Evolutionary conservation across 2,113 vertebrate species (phyloP), one percentile per base, ranked within the genome.

Genomic region (Spilogale gracilis): DNA sequence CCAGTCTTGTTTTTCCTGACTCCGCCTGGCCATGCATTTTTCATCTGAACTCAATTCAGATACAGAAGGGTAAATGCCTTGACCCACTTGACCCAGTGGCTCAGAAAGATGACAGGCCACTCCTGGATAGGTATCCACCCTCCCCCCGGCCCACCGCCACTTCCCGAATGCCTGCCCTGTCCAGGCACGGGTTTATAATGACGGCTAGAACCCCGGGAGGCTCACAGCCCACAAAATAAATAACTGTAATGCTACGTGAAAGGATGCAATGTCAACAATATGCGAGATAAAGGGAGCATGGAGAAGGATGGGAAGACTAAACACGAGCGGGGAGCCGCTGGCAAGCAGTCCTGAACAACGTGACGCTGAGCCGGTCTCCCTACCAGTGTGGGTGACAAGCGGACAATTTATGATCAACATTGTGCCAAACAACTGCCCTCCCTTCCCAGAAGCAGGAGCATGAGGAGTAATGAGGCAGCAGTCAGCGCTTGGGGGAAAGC

Each of bases 161-260:
- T 17, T 8, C 9, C 23, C 0, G 16, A 67, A 48, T 0, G 0
- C 63, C 25, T 5, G 60, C 27, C 87, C 94, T 38, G 18, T 23
- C 45, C 58, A 79, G 23, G 52, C 10, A 1, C 50, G 3, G 7
- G 48, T 9, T 30, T 32, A 9, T 10, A 65, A 56, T 0, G 0
- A 58, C 0, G 8, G 61, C 67, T 27, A 20, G 2, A 16, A n/a
- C 8, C 25, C 89, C 71, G 5, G 65, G n/a, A 85, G 86, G 65
- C 60, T 50, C 52, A 23, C 23, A 63, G 56, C 63, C 56, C 9
- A 45, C 30, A 81, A 65, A 81, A 91, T 18, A 81, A 65, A 38
- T 2, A 25, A 20, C 6, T 52, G 88, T 5, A 32, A 50, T 50
- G 32, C 52, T 79, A 2, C 0, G 2, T 50, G 65, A 78, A 38